Conservation (phyloP, 2,888 invertebrate species). For the Cryptocephalus moraei region DNA sequence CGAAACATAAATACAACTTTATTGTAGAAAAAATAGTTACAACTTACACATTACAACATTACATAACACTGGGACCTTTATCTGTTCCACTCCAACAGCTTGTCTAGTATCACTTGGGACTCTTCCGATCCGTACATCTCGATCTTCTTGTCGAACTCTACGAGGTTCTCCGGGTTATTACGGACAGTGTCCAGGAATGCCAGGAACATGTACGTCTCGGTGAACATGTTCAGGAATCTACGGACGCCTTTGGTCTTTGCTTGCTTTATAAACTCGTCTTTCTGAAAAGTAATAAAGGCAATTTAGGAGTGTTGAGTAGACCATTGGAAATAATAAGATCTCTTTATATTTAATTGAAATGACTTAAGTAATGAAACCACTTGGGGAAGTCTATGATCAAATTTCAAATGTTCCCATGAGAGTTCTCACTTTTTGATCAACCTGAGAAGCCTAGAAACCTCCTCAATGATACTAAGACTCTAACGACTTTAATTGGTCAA, state of each 20-base stretch:
- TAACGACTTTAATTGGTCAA: no score
- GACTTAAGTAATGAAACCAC: no score
- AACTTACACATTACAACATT: no score
- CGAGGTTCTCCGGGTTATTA: constrained; percentile 27
- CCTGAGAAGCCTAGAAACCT: no score
- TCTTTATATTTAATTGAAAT: no score
- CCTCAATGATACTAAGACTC: no score
- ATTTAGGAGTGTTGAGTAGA: not conserved
- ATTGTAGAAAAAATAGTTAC: not conserved
- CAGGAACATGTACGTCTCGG: constrained; percentile 78
- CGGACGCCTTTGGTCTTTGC: constrained; percentile 55
- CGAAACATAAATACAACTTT: constrained; percentile 2
- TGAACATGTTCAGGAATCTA: constrained; percentile 77
- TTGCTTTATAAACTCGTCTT: constrained; percentile 56
- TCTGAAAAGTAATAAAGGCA: constrained; percentile 43
- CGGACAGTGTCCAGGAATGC: constrained; percentile 52
- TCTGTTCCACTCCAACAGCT: constrained; percentile 31
- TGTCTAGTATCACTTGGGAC: constrained; percentile 29
- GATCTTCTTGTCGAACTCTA: constrained; percentile 33
- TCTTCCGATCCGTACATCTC: constrained; percentile 32
- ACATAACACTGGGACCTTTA: constrained; percentile 2
- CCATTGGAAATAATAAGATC: no score
- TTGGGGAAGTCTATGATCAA: no score
- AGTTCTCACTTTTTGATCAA: no score
- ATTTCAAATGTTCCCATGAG: no score